These are phyloP conservation scores for Euzophera pinguis DNA, from an alignment of 2,888 invertebrate genomes.

Conservation along the genomic window DNA sequence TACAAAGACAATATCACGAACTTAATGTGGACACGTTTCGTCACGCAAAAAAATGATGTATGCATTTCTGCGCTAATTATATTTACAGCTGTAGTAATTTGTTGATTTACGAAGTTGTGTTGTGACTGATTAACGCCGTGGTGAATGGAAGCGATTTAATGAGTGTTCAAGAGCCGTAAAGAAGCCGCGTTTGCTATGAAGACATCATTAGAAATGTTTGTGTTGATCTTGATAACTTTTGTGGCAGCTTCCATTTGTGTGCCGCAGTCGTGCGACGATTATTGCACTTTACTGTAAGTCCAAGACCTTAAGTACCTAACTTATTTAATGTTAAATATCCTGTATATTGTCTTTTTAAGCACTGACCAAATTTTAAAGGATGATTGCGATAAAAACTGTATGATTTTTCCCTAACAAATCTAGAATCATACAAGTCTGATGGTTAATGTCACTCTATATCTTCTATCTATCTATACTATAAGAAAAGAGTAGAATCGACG, in stretches of 20 bases:
- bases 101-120: conserved; percentile 24
- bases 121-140: conserved; percentile 28
- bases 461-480: no score
- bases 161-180: conserved; percentile 13
- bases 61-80: conserved; percentile 14
- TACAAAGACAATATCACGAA: conserved; percentile 14
- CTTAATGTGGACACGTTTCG: conserved; percentile 23
- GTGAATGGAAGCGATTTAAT: conserved; percentile 16
- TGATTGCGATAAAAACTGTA: no score
- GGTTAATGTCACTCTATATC: no score
- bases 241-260: conserved; percentile 12
- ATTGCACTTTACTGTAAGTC: conserved; percentile 23
- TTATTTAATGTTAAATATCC: no score
- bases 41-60: conserved; percentile 22
- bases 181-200: conserved; percentile 16
- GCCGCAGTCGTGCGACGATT: conserved; percentile 14
- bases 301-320: not conserved
- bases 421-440: no score
- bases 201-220: conserved; percentile 21
- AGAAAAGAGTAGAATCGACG: no score
- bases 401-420: no score
- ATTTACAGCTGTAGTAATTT: conserved; percentile 31
- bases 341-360: no score
- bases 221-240: conserved; percentile 14
- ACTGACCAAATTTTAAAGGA: no score